Evolutionary conservation across 2,888 invertebrate genomes (phyloP).

Genomic region (Megaustenia siamemsis): DNA sequence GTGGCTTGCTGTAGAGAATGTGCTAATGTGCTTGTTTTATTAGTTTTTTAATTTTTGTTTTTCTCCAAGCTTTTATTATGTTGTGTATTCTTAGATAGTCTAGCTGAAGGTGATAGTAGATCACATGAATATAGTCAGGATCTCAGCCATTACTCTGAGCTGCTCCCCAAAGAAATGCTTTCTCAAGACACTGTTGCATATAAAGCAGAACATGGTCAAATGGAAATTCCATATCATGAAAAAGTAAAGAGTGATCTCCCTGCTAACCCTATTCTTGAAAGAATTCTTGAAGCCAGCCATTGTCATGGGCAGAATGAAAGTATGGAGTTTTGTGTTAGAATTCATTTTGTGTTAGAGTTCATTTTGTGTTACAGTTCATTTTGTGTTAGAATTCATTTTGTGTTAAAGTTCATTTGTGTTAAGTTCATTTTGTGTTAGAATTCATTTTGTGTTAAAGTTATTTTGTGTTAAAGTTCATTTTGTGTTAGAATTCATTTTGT

Average conservation of each 20-base stretch:
- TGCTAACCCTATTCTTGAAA: not conserved
- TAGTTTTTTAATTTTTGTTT: no score
- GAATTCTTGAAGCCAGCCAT: conserved; percentile 24
- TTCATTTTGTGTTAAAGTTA: no score
- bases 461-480: no score
- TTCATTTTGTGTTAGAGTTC: no score
- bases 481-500: no score
- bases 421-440: no score
- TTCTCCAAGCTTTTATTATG: not conserved
- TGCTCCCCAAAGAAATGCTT: not conserved
- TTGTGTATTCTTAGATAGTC: conserved; percentile 15
- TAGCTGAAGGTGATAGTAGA: not conserved
- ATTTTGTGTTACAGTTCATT: no score
- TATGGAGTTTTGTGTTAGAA: no score
- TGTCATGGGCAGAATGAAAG: not conserved
- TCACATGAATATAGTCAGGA: not conserved
- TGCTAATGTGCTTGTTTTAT: no score
- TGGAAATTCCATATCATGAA: not conserved
- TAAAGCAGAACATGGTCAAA: conserved; percentile 12
- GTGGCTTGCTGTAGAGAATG: no score
- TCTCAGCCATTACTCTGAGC: conserved; percentile 7
- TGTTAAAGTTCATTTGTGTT: no score
- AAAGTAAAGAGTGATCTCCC: not conserved
- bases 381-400: no score
- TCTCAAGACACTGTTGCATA: not conserved